phyloP scores from a whole-genome alignment of 2,888 invertebrate genomes.

The Orthosia incerta region DNA sequence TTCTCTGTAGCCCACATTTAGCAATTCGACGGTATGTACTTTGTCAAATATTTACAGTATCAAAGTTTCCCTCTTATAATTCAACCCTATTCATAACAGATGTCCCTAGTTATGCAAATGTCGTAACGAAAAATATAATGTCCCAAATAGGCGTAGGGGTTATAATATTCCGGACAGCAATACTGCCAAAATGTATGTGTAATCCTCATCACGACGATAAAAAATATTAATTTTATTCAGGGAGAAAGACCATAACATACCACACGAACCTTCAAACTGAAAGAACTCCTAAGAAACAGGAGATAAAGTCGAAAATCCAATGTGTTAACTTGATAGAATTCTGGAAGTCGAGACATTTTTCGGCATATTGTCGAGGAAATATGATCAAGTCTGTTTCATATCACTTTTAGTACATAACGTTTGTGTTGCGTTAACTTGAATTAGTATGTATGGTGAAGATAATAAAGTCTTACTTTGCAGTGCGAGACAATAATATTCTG shows the following conservation, averaged over 20 bases:
- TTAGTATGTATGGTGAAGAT: slow-evolving; percentile 17
- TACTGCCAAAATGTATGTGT: slow-evolving; percentile 56
- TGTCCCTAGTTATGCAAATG: slow-evolving; percentile 36
- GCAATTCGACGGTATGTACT: background rate
- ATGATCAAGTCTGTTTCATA: slow-evolving; percentile 55
- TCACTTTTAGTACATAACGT: slow-evolving; percentile 50
- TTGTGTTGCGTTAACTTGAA: slow-evolving; percentile 40
- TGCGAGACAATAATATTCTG: slow-evolving; percentile 17
- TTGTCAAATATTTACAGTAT: background rate
- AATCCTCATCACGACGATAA: slow-evolving; percentile 56
- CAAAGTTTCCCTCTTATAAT: background rate
- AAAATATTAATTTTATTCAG: slow-evolving; percentile 60
- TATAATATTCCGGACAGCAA: slow-evolving; percentile 47
- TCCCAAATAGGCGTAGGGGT: slow-evolving; percentile 44
- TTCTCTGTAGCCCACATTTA: background rate
- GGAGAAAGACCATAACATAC: slow-evolving; percentile 33
- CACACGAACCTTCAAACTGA: slow-evolving; percentile 2
- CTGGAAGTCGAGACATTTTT: slow-evolving; percentile 37
- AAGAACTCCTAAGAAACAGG: background rate
- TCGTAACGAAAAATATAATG: slow-evolving; percentile 37
- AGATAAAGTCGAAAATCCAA: slow-evolving; percentile 26
- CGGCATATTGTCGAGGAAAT: slow-evolving; percentile 54
- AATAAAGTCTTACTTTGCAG: slow-evolving; percentile 26
- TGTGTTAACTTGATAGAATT: slow-evolving; percentile 25
- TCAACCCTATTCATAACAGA: background rate